These are phyloP conservation scores for Rhinichthys osculus DNA, from an alignment of 2,797 vertebrate species.

Conservation along the genomic window DNA sequence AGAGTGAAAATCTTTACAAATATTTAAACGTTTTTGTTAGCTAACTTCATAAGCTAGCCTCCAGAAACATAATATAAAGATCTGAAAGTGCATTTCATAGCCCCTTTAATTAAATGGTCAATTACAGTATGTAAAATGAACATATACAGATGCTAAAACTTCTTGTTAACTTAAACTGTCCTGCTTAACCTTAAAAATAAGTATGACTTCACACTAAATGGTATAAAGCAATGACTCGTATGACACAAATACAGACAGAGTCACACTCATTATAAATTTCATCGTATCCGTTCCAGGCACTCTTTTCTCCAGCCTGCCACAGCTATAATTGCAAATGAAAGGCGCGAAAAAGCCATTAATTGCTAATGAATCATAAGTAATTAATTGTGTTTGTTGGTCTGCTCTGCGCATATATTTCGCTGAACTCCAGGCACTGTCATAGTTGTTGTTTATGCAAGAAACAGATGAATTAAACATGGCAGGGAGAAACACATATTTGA, in stretches of 20 bases:
- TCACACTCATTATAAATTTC: constrained; percentile 72
- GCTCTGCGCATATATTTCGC: constrained; percentile 79
- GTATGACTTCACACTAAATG: constrained; percentile 58
- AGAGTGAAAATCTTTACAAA: neutral
- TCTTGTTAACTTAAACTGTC: neutral
- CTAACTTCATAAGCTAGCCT: neutral
- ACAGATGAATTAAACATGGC: constrained; percentile 79
- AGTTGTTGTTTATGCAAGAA: constrained; percentile 76
- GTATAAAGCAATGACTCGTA: constrained; percentile 14
- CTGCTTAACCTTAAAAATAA: constrained; percentile 47
- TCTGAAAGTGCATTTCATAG: neutral
- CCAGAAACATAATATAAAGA: neutral
- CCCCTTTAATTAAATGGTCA: neutral
- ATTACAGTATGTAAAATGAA: neutral
- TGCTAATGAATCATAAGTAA: constrained; percentile 87
- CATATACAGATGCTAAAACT: neutral
- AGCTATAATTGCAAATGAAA: constrained; percentile 81
- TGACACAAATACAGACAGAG: constrained; percentile 62
- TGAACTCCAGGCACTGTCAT: constrained; percentile 71
- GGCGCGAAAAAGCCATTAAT: constrained; percentile 75
- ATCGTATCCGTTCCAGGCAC: constrained; percentile 67
- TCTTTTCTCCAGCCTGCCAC: constrained; percentile 74
- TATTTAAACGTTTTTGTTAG: neutral
- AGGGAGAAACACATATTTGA: constrained; percentile 67
- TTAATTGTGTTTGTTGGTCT: constrained; percentile 83